Base-by-base conservation (phyloP, 2,113 vertebrate genomes). In the Ascaphus truei region DNA sequence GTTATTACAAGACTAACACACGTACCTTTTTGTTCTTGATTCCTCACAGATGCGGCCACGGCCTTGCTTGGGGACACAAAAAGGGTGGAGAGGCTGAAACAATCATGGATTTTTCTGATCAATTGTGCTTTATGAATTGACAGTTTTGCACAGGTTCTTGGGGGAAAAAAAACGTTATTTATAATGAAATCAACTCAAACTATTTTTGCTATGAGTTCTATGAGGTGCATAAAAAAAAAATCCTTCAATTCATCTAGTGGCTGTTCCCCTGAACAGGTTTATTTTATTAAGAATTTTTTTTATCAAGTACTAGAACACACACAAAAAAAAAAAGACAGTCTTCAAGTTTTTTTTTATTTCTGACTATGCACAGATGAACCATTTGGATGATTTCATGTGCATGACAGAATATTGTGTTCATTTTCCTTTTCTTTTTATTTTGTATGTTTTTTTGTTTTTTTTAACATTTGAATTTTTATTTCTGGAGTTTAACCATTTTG, bases 211-310 rank as follows among this genome's bases (percentile, higher is more conserved):
- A 92, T 94, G 89, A 90, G 92, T 94, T 96, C 92, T 92, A 92
- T 91, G 90, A 93, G 89, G 91, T 92, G 93, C 90, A 90, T 93
- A 94, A 87, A 77, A 75, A 83, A 87, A 80, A 83, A 92, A 89
- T 86, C 85, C 92, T 92, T 93, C 87, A 91, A 91, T 88, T 93
- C 94, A 92, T 94, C 87, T 90, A 91, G 89, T 94, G 92, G 90
- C 89, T 90, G 91, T 92, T 91, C 89, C 88, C 91, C 80, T 60
- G 78, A 87, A 93, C 92, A 93, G 86, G 92, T 95, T 96, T 97
- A 97, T 98, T 99, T 98, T 98, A 93, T 90, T 98, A 96, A 92
- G 81, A 57, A 80, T 90, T 89, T 91, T 94, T 98, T 98, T 94
- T 95, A 96, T 89, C 85, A 88, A 91, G 88, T 87, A 85, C 92